A percentile compares a stretch with the other conserved stretches of the same genome.
These are phyloP conservation scores for Cephalotes varians DNA, from an alignment of 2,888 invertebrate genomes.

Conservation along the genomic window DNA sequence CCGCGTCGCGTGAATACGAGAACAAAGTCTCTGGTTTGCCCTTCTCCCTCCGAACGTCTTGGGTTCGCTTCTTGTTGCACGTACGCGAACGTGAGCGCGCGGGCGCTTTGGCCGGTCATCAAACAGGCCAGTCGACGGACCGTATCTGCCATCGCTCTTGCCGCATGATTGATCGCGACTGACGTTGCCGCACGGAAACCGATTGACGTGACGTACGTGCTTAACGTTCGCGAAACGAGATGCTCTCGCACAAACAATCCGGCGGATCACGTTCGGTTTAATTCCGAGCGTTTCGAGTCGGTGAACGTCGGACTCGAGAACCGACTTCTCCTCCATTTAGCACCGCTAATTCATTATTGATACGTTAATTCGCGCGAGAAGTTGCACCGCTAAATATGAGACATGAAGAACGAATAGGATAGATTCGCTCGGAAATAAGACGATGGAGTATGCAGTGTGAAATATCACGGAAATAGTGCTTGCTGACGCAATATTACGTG, in stretches of 20 bases:
- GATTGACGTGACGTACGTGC: slow-evolving; percentile 54
- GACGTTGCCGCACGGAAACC: slow-evolving; percentile 51
- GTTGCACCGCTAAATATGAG: background rate
- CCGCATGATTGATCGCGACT: slow-evolving; percentile 55
- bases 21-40: slow-evolving; percentile 2
- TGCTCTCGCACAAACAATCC: slow-evolving; percentile 16
- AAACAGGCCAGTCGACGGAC: slow-evolving; percentile 42
- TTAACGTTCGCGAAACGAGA: slow-evolving; percentile 35
- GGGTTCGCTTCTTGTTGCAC: background rate
- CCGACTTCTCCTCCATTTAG: background rate
- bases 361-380: background rate
- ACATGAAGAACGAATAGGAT: background rate
- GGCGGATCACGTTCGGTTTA: slow-evolving; percentile 31
- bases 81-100: slow-evolving; percentile 29
- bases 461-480: background rate
- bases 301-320: background rate
- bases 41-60: background rate
- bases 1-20: background rate
- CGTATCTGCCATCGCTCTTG: slow-evolving; percentile 35
- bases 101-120: slow-evolving; percentile 2
- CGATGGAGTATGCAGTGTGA: background rate
- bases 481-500: background rate
- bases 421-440: background rate
- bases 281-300: slow-evolving; percentile 13
- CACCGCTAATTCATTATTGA: background rate